Base-by-base conservation (phyloP, 2,113 vertebrate species). In the Haemorhous mexicanus region DNA sequence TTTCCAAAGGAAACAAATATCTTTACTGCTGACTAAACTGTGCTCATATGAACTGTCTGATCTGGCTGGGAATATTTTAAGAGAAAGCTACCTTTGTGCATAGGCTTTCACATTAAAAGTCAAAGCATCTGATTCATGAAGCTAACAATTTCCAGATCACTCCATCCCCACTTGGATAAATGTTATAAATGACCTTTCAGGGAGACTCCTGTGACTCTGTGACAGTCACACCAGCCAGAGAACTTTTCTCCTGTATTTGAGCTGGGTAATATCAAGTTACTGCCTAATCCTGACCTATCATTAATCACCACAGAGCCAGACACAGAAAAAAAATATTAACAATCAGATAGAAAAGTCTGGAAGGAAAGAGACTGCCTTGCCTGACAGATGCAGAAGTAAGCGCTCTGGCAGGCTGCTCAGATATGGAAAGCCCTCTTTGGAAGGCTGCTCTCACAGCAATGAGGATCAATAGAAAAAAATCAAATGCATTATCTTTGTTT, bases 401-500 rank as follows among this genome's bases (percentile, higher is more conserved):
- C 80, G 77, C 32, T 94, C 43, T 89, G 76, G 59, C 92, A 97
- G 85, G 83, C 77, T 91, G 75, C 59, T 94, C 64, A 56, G 69
- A 70, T 96, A 61, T 85, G 52, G 59, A 96, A 97, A 95, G 63
- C 75, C 64, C 37, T 56, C 84, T 95, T 95, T 76, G 53, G 62
- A 86, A 77, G 53, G 44, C 32, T 85, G 52, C 67, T 97, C 72
- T 96, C 87, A 94, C 86, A 95, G 87, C 74, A 84, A 69, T 94
- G 72, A 94, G 75, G 92, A 98, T 98, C 97, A 97, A 98, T 98
- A 97, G 83, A 84, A 96, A 93, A 91, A 98, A 98, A 98, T 97
- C 97, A 97, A 98, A 97, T 72, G 56, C 96, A 97, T 97, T 97
- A 97, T 97, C 96, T 96, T 97, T 97, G 97, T 97, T 98, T 98